phyloP scores from a whole-genome alignment of 2,113 vertebrate species.

The Ranitomeya variabilis region DNA sequence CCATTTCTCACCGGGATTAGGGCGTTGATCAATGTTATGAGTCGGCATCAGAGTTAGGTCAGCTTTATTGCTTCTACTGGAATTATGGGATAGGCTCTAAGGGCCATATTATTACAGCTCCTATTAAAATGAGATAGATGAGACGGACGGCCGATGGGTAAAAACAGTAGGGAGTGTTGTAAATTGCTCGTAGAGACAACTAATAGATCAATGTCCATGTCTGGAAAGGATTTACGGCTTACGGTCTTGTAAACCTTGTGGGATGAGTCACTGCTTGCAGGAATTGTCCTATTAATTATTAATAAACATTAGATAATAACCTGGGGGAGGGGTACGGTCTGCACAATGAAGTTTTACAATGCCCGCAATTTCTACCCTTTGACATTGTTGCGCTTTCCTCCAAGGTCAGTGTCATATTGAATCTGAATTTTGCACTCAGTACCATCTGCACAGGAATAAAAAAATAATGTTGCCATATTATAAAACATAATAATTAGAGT shows the following conservation, averaged over 20 bases:
- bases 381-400: background rate
- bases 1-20: background rate
- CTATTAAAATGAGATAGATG: background rate
- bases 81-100: background rate
- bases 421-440: background rate
- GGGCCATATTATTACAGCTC: background rate
- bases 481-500: conserved; percentile 22
- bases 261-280: background rate
- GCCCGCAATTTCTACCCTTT: background rate
- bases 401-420: background rate
- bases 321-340: background rate
- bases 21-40: background rate
- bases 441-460: background rate
- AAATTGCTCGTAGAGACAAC: background rate
- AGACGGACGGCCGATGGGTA: background rate
- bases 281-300: conserved; percentile 14
- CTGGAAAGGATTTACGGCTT: background rate
- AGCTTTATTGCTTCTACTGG: background rate
- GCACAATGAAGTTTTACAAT: background rate
- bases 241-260: background rate
- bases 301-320: background rate
- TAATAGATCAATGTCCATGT: conserved; percentile 1
- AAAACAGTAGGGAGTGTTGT: background rate
- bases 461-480: conserved; percentile 27
- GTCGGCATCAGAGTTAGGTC: background rate